These are phyloP conservation scores for Pseudolaguvia tuberculata DNA, from an alignment of 2,113 vertebrate species.

Conservation along the genomic window DNA sequence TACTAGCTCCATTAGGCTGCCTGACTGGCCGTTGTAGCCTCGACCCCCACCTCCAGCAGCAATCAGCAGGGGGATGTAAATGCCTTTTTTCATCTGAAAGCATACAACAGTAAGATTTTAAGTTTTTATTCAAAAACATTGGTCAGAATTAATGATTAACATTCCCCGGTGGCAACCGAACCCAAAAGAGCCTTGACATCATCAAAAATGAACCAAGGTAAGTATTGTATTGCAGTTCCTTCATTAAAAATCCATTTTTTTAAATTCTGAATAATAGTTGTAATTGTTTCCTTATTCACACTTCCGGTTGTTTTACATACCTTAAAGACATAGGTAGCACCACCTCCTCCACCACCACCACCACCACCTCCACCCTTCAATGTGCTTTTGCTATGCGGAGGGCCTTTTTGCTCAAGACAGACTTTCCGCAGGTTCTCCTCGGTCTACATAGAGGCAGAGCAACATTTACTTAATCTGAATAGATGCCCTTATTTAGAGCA, in stretches of 20 bases:
- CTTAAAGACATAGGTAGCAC: slow-evolving; percentile 96
- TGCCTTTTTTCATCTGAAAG: slow-evolving; percentile 79
- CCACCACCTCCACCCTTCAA: slow-evolving; percentile 87
- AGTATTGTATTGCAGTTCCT: background rate
- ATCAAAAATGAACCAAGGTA: background rate
- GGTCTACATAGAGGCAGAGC: slow-evolving; percentile 60
- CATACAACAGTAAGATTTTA: slow-evolving; percentile 4
- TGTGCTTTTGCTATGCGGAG: slow-evolving; percentile 83
- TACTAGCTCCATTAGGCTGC: slow-evolving; percentile 75
- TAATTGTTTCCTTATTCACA: too few species aligned
- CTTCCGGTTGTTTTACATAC: slow-evolving; percentile 58
- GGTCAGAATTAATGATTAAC: background rate
- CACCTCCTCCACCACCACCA: slow-evolving; percentile 92
- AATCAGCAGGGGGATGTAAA: slow-evolving; percentile 81
- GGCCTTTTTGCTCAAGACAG: slow-evolving; percentile 84
- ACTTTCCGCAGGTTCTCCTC: slow-evolving; percentile 79
- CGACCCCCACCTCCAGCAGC: slow-evolving; percentile 93
- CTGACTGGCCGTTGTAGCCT: slow-evolving; percentile 78
- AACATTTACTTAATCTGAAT: too few species aligned
- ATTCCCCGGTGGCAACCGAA: background rate
- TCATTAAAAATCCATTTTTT: too few species aligned
- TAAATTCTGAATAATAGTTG: too few species aligned
- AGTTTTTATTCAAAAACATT: background rate
- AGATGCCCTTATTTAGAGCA: too few species aligned
- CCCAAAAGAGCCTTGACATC: background rate